These are phyloP conservation scores for Agrotis clavis DNA, from an alignment of 2,888 invertebrate species.

Conservation along the genomic window DNA sequence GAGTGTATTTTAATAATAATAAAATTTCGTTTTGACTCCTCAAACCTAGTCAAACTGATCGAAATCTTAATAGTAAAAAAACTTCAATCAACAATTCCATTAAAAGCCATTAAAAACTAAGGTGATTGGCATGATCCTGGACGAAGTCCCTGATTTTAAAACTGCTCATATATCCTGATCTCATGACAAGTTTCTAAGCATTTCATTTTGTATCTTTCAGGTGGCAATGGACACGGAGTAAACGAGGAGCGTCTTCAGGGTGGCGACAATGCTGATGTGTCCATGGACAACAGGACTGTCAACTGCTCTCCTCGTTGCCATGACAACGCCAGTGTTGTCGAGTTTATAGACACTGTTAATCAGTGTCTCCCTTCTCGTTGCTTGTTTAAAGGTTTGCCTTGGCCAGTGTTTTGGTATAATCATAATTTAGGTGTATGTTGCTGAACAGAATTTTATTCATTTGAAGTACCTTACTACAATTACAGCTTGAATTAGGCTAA, in stretches of 20 bases:
- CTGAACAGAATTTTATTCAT: background rate
- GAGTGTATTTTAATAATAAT: too few species aligned
- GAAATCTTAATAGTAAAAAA: too few species aligned
- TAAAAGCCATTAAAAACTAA: too few species aligned
- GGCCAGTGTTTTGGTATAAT: conserved; percentile 81
- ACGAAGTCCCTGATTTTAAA: too few species aligned
- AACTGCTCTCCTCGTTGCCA: conserved; percentile 13
- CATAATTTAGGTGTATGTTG: conserved; percentile 20
- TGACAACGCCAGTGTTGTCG: conserved; percentile 15
- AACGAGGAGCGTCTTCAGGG: conserved; percentile 73
- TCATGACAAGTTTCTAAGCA: background rate
- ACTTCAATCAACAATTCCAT: too few species aligned
- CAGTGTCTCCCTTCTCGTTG: conserved; percentile 66
- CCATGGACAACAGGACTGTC: conserved; percentile 8
- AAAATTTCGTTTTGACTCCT: too few species aligned
- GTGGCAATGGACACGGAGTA: conserved; percentile 90
- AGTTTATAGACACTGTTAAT: conserved; percentile 36
- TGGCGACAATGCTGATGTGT: conserved; percentile 47
- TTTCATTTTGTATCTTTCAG: conserved; percentile 73
- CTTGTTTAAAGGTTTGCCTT: conserved; percentile 78
- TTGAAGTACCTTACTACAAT: too few species aligned
- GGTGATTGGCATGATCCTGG: too few species aligned
- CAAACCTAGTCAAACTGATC: too few species aligned
- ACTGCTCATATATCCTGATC: background rate
- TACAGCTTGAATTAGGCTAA: too few species aligned